phyloP scores from a whole-genome alignment of 53 echinoderm and acorn worm species.

The Glandiceps talaboti region DNA sequence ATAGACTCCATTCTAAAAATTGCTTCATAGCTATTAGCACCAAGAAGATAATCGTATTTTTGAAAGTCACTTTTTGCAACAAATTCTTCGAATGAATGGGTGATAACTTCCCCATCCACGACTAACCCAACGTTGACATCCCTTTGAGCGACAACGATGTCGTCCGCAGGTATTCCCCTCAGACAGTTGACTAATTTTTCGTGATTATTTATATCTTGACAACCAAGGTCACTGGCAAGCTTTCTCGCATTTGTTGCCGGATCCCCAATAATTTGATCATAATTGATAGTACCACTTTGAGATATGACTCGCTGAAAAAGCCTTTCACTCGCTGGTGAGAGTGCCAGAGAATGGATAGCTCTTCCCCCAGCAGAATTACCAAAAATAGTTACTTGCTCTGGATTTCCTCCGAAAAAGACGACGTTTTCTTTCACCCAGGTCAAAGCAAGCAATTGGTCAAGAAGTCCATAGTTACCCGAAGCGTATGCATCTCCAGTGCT shows the following conservation, averaged over 20 bases:
- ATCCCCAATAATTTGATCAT: too few species aligned
- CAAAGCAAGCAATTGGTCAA: constrained; percentile 55
- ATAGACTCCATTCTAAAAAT: neutral
- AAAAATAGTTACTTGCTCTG: constrained; percentile 48
- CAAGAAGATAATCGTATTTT: constrained; percentile 26
- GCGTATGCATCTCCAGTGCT: constrained; percentile 45
- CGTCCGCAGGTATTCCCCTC: constrained; percentile 3
- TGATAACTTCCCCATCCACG: constrained; percentile 25
- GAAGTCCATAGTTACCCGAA: constrained; percentile 64
- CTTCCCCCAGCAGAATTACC: constrained; percentile 82
- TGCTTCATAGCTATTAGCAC: constrained; percentile 28
- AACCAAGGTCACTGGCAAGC: too few species aligned
- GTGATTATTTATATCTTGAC: too few species aligned
- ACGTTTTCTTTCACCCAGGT: constrained; percentile 65
- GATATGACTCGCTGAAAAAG: constrained; percentile 56
- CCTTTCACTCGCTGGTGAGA: constrained; percentile 31
- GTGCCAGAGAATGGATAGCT: constrained; percentile 31
- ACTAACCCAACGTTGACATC: constrained; percentile 4
- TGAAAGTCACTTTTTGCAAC: neutral
- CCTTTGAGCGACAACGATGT: constrained; percentile 3
- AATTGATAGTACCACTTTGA: constrained; percentile 52
- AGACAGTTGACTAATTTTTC: too few species aligned
- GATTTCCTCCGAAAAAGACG: constrained; percentile 56
- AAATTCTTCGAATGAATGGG: neutral
- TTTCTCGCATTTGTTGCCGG: too few species aligned